These are phyloP conservation scores for Diglossa cyanea DNA, from an alignment of 2,797 vertebrate genomes.

Conservation along the genomic window DNA sequence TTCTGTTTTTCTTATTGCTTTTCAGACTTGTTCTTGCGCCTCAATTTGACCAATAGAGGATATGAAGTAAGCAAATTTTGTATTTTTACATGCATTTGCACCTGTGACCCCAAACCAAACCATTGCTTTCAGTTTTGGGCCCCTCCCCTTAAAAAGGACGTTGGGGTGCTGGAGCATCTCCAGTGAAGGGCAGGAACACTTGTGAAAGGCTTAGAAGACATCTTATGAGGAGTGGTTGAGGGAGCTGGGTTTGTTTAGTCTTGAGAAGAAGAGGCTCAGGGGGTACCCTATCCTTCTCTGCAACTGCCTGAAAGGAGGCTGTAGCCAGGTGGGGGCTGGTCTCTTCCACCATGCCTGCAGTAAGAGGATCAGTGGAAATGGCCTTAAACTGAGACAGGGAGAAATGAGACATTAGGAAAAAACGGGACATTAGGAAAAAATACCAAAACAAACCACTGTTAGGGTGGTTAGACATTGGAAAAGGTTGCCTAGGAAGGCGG, in stretches of 20 bases:
- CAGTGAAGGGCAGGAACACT: neutral
- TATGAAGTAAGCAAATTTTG: neutral
- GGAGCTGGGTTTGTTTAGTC: neutral
- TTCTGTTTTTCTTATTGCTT: neutral
- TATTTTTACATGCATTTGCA: neutral
- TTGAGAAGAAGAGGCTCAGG: neutral
- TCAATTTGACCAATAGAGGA: neutral
- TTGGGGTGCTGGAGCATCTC: neutral
- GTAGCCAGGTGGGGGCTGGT: neutral
- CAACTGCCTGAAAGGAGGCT: neutral
- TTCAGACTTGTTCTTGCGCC: neutral
- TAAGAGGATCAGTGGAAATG: neutral
- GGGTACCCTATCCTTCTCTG: neutral
- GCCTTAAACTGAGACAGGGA: neutral
- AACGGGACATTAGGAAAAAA: neutral
- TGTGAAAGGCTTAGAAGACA: neutral
- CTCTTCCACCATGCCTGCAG: neutral
- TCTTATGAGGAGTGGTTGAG: neutral
- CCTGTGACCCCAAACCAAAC: neutral
- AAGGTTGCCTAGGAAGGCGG: neutral
- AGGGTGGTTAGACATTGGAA: neutral
- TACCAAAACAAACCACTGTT: neutral
- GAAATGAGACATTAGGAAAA: no score
- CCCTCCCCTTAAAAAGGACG: neutral
- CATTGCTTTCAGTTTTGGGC: neutral